Evolutionary conservation across 2,797 vertebrate genomes (phyloP), one percentile per base, ranked within the genome.

Genomic region (Sciurus carolinensis): DNA sequence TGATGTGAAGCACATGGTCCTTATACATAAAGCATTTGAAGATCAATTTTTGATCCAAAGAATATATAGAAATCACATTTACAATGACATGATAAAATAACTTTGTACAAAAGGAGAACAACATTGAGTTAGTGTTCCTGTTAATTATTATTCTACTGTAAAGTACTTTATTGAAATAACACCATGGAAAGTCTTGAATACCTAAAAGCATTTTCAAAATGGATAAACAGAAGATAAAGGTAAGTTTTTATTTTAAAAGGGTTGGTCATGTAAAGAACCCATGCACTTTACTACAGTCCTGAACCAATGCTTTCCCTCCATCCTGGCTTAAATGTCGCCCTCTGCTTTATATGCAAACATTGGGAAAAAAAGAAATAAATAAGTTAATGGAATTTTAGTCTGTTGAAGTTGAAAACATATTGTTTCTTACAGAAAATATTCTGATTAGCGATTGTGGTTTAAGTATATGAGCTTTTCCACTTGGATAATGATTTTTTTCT

Each of bases 311-410:
- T 89, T n/a, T 94, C 72, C 33, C 22, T 89, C 39, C 90, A 62
- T 85, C 82, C 52, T 3, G 28, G n/a, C 44, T 66, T 33, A 72
- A 69, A 75, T 4, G 11, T 11, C 42, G 36, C 24, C 17, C 11
- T 67, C 9, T 84, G 52, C 17, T 87, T 92, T 95, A 73, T 86
- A 85, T 52, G 33, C 26, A 86, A 91, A 66, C 4, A n/a, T 75
- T 42, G 75, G 52, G 36, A 94, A 44, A 69, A 24, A 76, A 93
- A 86, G 57, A 30, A 62, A 77, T 76, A 90, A 88, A 26, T 52
- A 88, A 71, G 4, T 88, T 86, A 20, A 33, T 10, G 22, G 47
- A 73, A 80, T 83, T 91, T 76, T 62, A 86, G 54, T 76, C 47
- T 91, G 54, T n/a, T 33, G 11, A 94, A 90, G 28, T 20, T 54